Percentiles rank a stretch among this genome's conserved stretches.
Evolutionary conservation across 2,888 invertebrate species (phyloP).

Genomic region (Polia nebulosa): DNA sequence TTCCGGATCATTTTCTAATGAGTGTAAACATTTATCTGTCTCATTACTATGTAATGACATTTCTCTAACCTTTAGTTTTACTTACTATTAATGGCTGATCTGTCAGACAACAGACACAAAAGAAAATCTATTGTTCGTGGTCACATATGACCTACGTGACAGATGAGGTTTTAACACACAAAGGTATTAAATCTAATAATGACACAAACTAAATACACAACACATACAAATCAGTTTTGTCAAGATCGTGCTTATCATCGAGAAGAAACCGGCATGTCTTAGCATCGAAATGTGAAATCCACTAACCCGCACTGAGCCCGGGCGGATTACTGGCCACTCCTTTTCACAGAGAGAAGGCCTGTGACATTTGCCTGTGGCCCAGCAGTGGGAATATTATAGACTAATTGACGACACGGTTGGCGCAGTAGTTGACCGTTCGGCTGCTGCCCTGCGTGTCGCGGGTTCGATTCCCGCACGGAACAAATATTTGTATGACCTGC

Average conservation of each 20-base stretch:
- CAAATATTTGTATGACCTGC: no score
- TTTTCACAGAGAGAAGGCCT: no score
- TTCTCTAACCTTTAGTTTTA: constrained; percentile 19
- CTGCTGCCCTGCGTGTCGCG: no score
- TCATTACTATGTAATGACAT: constrained; percentile 25
- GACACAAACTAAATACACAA: neutral
- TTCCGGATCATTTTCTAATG: constrained; percentile 30
- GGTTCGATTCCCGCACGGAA: no score
- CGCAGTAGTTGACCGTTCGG: no score
- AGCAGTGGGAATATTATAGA: no score
- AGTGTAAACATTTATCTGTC: constrained; percentile 20
- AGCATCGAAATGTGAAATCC: neutral
- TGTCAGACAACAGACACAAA: no score
- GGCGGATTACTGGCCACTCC: neutral
- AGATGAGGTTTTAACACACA: no score
- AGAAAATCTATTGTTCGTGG: no score
- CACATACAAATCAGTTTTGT: neutral
- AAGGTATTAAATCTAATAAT: constrained; percentile 5
- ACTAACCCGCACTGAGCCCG: neutral
- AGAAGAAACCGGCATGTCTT: neutral
- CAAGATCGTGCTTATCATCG: neutral
- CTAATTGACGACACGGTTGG: no score
- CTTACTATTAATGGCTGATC: neutral
- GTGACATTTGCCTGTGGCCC: no score
- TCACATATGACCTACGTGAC: no score